These are phyloP conservation scores for Trichopoda pennipes DNA, from an alignment of 2,888 invertebrate genomes.

Conservation along the genomic window DNA sequence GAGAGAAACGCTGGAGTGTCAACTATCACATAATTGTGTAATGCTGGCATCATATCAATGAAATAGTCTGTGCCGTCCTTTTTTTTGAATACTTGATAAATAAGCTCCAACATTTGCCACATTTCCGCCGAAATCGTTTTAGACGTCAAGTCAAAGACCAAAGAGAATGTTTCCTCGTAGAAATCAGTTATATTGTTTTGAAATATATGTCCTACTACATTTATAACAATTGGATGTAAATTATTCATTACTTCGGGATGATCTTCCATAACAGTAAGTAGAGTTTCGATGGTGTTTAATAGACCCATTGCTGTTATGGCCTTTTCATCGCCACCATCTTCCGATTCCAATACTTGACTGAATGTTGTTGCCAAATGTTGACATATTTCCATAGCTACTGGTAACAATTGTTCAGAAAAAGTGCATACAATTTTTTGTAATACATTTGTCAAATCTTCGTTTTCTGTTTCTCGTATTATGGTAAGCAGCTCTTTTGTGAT, in stretches of 20 bases:
- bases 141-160: slow-evolving; percentile 94
- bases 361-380: slow-evolving; percentile 94
- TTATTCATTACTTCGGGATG: slow-evolving; percentile 89
- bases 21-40: slow-evolving; percentile 98
- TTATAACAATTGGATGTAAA: slow-evolving; percentile 94
- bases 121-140: slow-evolving; percentile 94
- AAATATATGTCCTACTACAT: slow-evolving; percentile 92
- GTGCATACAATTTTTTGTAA: slow-evolving; percentile 96
- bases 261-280: slow-evolving; percentile 96
- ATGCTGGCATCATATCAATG: slow-evolving; percentile 98
- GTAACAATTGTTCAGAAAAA: slow-evolving; percentile 92
- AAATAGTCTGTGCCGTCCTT: slow-evolving; percentile 98
- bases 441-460: slow-evolving; percentile 97
- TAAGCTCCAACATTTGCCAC: slow-evolving; percentile 96
- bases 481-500: slow-evolving; percentile 92
- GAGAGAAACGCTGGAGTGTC: slow-evolving; percentile 96
- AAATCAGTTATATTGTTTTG: slow-evolving; percentile 94
- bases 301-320: slow-evolving; percentile 98
- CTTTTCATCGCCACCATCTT: slow-evolving; percentile 95
- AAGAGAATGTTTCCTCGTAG: slow-evolving; percentile 97
- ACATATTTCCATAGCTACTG: slow-evolving; percentile 97
- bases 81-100: slow-evolving; percentile 91
- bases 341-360: slow-evolving; percentile 88
- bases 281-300: slow-evolving; percentile 96
- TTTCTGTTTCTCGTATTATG: slow-evolving; percentile 97